Percentiles rank a stretch among this genome's conserved stretches.
phyloP scores from a whole-genome alignment of 2,888 invertebrate genomes.

The Alcis repandata region DNA sequence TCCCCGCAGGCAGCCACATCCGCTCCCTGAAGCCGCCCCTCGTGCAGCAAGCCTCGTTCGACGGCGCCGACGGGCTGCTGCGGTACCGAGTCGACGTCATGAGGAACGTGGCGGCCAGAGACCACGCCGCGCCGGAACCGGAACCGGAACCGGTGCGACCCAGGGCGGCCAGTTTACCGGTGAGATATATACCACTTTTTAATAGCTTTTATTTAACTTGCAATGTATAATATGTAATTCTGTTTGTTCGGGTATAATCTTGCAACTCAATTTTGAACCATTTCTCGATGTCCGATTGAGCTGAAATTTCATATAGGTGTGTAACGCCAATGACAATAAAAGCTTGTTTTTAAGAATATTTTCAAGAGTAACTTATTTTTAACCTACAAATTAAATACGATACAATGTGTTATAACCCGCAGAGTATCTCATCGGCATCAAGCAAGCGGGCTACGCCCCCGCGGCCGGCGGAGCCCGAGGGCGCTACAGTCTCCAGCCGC shows the following conservation, averaged over 20 bases:
- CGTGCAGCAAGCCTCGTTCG: slow-evolving; percentile 95
- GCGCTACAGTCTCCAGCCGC: slow-evolving; percentile 90
- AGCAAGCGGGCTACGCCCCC: slow-evolving; percentile 65
- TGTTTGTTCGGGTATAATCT: no score
- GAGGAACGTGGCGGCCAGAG: slow-evolving; percentile 87
- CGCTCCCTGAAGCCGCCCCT: slow-evolving; percentile 91
- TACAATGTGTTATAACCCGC: no score
- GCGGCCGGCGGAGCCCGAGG: slow-evolving; percentile 56
- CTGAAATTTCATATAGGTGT: no score
- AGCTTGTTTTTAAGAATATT: no score
- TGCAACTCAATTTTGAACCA: no score
- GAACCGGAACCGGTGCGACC: no score
- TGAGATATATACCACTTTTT: slow-evolving; percentile 31
- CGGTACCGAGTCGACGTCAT: slow-evolving; percentile 93
- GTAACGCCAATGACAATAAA: no score
- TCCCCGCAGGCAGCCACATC: slow-evolving; percentile 51
- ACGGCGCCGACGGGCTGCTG: slow-evolving; percentile 89
- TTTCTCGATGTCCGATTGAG: no score
- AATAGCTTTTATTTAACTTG: no score
- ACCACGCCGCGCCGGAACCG: slow-evolving; percentile 35
- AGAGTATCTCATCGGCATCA: slow-evolving; percentile 78
- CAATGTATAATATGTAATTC: no score
- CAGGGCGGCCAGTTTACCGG: slow-evolving; percentile 66
- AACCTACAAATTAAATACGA: no score
- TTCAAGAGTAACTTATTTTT: no score